Conservation (phyloP, 2,113 vertebrate genomes). For the Otis tarda region DNA sequence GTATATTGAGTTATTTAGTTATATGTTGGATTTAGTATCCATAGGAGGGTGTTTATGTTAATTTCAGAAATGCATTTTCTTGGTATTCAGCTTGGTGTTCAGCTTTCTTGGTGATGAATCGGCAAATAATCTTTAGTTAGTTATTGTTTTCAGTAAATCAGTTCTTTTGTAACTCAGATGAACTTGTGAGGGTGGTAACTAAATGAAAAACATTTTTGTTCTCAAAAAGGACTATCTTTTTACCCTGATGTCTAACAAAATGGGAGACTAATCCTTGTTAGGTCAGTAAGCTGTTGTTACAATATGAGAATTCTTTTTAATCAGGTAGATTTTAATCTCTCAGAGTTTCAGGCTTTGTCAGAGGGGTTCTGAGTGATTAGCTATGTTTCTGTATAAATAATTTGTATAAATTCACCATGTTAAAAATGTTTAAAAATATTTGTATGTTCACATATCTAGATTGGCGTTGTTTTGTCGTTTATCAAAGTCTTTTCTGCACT, state of each 20-base stretch:
- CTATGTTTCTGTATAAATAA: no score
- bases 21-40: neutral
- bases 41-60: constrained; percentile 14
- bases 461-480: neutral
- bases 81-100: neutral
- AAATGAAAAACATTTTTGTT: constrained; percentile 26
- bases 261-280: no score
- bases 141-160: constrained; percentile 26
- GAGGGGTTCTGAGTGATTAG: no score
- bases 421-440: no score
- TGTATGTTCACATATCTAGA: neutral
- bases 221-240: no score
- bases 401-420: no score
- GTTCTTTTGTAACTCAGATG: constrained; percentile 31
- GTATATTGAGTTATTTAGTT: neutral
- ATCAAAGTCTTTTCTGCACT: neutral
- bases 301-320: no score
- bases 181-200: constrained; percentile 8
- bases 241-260: no score
- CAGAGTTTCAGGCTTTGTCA: no score
- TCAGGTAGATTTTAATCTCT: no score
- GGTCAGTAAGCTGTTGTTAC: no score
- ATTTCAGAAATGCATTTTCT: constrained; percentile 31
- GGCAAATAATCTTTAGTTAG: neutral
- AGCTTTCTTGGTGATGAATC: neutral